These are phyloP conservation scores for Diplodus sargus DNA, from an alignment of 2,797 vertebrate species.

Conservation along the genomic window DNA sequence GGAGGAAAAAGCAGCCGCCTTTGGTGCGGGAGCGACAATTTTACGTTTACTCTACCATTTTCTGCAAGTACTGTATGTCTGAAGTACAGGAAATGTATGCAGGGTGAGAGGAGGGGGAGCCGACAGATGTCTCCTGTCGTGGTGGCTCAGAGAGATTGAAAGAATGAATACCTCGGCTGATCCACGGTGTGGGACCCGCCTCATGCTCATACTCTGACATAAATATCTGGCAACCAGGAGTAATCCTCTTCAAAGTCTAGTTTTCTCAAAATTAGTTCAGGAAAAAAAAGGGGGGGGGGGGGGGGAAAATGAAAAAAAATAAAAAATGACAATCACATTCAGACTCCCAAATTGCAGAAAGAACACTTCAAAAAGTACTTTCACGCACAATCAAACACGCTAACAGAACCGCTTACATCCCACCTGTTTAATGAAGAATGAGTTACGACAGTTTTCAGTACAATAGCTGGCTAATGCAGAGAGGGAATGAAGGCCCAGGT, in stretches of 20 bases:
- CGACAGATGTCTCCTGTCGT: slow-evolving; percentile 34
- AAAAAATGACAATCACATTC: slow-evolving; percentile 10
- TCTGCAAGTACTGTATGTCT: slow-evolving; percentile 1
- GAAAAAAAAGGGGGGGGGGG: slow-evolving; percentile 4
- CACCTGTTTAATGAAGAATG: slow-evolving; percentile 13
- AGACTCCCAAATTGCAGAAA: background rate
- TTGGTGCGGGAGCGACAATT: background rate
- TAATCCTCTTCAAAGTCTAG: slow-evolving; percentile 59
- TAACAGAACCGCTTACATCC: background rate
- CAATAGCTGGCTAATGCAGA: slow-evolving; percentile 32
- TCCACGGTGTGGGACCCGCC: slow-evolving; percentile 46
- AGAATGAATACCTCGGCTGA: slow-evolving; percentile 54
- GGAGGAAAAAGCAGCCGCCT: background rate
- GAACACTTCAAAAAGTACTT: background rate
- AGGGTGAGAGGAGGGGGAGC: slow-evolving; percentile 23
- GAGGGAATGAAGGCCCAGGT: slow-evolving; percentile 27
- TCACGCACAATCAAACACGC: background rate
- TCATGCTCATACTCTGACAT: slow-evolving; percentile 50
- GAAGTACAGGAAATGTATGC: slow-evolving; percentile 29
- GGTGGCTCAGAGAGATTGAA: slow-evolving; percentile 49
- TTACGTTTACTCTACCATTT: background rate
- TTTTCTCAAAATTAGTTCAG: slow-evolving; percentile 69
- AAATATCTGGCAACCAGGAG: slow-evolving; percentile 62
- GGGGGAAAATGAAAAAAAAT: slow-evolving; percentile 41
- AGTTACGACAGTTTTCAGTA: slow-evolving; percentile 1